These are phyloP conservation scores for Mungos mungo DNA, from an alignment of 2,113 vertebrate genomes.

Conservation along the genomic window DNA sequence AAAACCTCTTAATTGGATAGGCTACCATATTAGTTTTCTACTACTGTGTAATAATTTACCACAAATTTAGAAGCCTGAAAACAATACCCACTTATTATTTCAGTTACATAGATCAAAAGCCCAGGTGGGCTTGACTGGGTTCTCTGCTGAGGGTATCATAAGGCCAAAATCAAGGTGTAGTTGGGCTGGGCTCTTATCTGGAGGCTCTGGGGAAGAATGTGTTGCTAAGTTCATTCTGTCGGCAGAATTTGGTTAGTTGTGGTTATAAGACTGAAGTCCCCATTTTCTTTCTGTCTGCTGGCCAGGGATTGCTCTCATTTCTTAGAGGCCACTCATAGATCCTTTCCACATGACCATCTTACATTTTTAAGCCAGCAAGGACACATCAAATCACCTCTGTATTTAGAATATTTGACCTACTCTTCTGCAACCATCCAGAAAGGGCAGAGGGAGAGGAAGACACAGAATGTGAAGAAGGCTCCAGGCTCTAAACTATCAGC, in stretches of 20 bases:
- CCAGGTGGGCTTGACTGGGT: not conserved
- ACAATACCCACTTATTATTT: not conserved
- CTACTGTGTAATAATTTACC: not conserved
- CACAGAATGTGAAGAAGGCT: no score
- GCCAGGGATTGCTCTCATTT: not conserved
- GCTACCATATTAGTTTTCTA: not conserved
- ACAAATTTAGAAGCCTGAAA: constrained; percentile 18
- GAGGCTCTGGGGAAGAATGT: not conserved
- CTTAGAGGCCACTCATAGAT: not conserved
- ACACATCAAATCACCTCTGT: not conserved
- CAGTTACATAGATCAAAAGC: not conserved
- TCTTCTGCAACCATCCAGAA: not conserved
- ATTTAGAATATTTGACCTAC: not conserved
- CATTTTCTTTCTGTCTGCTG: not conserved
- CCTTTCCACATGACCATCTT: not conserved
- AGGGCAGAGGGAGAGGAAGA: not conserved
- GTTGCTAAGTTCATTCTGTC: not conserved
- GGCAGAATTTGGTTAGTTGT: not conserved
- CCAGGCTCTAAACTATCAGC: no score
- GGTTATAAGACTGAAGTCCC: not conserved
- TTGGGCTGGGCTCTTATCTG: not conserved
- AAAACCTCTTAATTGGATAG: not conserved
- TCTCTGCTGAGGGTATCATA: not conserved
- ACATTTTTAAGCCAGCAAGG: not conserved
- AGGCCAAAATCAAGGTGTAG: not conserved